Evolutionary conservation across 1,140 invertebrate genomes (phyloP).

Genomic region (Solen grandis): DNA sequence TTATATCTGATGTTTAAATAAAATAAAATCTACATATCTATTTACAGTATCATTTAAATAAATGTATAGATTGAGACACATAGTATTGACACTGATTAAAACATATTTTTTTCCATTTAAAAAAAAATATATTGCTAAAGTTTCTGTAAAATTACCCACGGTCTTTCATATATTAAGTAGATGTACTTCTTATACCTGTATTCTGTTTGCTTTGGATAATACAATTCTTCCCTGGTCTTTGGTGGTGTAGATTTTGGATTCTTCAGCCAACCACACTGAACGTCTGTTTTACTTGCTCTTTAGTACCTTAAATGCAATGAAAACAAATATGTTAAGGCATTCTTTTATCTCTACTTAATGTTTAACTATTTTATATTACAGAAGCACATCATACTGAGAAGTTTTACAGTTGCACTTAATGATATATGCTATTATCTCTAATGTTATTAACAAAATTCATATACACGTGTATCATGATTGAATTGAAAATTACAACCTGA

Average conservation of each 20-base stretch:
- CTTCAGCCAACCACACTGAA: conserved; percentile 46
- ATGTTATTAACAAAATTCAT: not conserved
- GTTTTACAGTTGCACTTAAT: conserved; percentile 4
- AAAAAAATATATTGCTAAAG: no score
- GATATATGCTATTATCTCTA: conserved; percentile 39
- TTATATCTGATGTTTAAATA: no score
- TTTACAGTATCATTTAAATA: no score
- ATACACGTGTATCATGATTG: no score
- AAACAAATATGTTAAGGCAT: not conserved
- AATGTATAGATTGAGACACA: no score
- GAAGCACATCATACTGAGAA: conserved; percentile 37
- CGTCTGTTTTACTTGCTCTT: conserved; percentile 34
- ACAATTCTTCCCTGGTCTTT: conserved; percentile 38
- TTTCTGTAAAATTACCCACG: no score
- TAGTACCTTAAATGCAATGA: conserved; percentile 23
- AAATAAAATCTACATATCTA: no score
- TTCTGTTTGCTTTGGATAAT: no score
- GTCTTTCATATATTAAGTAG: no score
- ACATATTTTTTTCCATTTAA: no score
- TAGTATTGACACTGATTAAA: no score
- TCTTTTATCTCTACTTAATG: not conserved
- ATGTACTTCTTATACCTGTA: no score
- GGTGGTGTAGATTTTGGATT: conserved; percentile 52
- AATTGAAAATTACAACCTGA: conserved; percentile 26
- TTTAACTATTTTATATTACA: conserved; percentile 33